Evolutionary conservation across 2,888 invertebrate genomes (phyloP).

Genomic region (Dasypogon diadema): DNA sequence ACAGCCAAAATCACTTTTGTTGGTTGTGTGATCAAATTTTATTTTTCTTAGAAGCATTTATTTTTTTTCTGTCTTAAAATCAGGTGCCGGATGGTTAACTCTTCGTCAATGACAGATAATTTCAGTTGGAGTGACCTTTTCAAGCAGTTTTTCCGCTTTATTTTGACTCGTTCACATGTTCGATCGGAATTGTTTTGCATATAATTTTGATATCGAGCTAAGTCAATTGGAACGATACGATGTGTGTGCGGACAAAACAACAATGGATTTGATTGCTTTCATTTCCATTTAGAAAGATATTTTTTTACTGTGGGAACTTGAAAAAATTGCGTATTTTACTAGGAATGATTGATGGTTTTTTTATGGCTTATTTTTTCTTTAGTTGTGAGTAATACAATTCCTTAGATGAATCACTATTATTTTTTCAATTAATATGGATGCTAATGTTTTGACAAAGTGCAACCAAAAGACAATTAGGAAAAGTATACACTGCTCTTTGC

Average conservation of each 20-base stretch:
- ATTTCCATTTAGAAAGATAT: neutral
- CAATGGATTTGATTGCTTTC: slow-evolving; percentile 28
- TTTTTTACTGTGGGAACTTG: too few species aligned
- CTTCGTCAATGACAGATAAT: slow-evolving; percentile 39
- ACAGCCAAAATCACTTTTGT: slow-evolving; percentile 11
- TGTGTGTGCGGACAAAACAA: neutral
- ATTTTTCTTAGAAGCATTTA: slow-evolving; percentile 7
- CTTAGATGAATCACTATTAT: too few species aligned
- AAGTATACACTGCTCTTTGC: too few species aligned
- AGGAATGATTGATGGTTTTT: too few species aligned
- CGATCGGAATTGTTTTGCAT: slow-evolving; percentile 50
- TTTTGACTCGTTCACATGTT: slow-evolving; percentile 20
- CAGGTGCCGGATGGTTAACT: slow-evolving; percentile 34
- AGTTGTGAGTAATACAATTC: too few species aligned
- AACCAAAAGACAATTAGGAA: too few species aligned
- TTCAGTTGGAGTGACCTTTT: slow-evolving; percentile 22
- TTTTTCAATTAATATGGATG: too few species aligned
- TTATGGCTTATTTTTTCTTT: too few species aligned
- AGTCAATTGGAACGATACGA: slow-evolving; percentile 46
- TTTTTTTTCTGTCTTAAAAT: neutral
- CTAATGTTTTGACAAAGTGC: too few species aligned
- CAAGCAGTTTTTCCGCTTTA: neutral
- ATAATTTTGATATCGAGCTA: slow-evolving; percentile 48
- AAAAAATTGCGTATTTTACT: too few species aligned
- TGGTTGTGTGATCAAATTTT: neutral